Evolutionary conservation across 2,797 vertebrate genomes (phyloP).

Genomic region (Rallus crepitans): DNA sequence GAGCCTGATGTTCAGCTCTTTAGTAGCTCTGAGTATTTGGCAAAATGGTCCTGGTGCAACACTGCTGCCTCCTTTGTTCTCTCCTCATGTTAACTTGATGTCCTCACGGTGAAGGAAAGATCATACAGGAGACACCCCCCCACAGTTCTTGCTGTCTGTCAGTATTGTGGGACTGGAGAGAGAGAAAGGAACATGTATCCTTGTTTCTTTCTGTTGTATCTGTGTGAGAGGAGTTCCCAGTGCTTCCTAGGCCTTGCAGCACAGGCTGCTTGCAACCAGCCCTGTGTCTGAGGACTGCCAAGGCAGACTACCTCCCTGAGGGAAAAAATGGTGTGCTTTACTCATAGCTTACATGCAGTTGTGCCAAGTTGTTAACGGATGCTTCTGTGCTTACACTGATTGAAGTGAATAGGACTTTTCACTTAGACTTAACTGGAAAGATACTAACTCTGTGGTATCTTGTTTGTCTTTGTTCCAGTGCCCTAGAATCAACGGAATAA

Average conservation of each 20-base stretch:
- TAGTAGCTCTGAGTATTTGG: not conserved
- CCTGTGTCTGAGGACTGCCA: not conserved
- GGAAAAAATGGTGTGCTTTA: not conserved
- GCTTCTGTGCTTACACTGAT: not conserved
- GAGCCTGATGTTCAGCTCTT: not conserved
- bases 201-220: not conserved
- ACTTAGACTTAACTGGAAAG: not conserved
- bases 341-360: not conserved
- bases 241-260: not conserved
- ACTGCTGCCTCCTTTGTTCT: not conserved
- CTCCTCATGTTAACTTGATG: not conserved
- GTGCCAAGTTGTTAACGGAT: not conserved
- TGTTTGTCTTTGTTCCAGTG: slow-evolving; percentile 81
- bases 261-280: not conserved
- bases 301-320: not conserved
- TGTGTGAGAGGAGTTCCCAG: not conserved
- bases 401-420: not conserved
- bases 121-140: not conserved
- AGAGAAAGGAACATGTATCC: not conserved
- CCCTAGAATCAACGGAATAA: slow-evolving; percentile 88
- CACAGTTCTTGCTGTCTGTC: not conserved
- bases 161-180: not conserved
- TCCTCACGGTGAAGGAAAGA: not conserved
- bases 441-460: not conserved
- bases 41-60: not conserved